Percentiles rank a stretch among this genome's conserved stretches.
Evolutionary conservation across 2,797 vertebrate genomes (phyloP).

Genomic region (Chaetodon trifasciatus): DNA sequence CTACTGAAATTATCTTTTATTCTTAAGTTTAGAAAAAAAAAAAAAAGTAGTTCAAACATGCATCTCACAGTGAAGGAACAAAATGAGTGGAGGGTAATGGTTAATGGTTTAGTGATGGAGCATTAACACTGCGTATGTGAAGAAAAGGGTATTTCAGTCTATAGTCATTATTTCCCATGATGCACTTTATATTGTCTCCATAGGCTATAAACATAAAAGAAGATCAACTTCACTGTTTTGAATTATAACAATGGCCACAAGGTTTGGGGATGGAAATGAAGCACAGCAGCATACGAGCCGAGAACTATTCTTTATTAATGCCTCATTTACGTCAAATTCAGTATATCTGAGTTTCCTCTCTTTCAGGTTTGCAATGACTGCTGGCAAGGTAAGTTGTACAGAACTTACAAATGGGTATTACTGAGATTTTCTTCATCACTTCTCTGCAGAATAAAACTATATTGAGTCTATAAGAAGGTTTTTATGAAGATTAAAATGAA

Average conservation of each 20-base stretch:
- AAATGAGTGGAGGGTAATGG: constrained; percentile 20
- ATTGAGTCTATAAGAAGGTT: constrained; percentile 61
- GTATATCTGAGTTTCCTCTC: constrained; percentile 39
- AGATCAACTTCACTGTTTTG: constrained; percentile 41
- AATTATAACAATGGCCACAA: constrained; percentile 47
- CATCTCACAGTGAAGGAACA: constrained; percentile 1
- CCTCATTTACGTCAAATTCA: constrained; percentile 60
- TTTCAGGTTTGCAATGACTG: constrained; percentile 46
- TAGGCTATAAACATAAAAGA: constrained; percentile 45
- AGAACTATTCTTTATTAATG: constrained; percentile 62
- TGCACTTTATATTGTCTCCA: constrained; percentile 40
- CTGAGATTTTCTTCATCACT: constrained; percentile 60
- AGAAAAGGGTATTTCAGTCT: constrained; percentile 16
- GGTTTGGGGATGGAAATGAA: constrained; percentile 59
- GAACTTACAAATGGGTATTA: constrained; percentile 59
- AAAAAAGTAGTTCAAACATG: not conserved
- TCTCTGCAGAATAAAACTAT: constrained; percentile 53
- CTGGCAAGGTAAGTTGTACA: constrained; percentile 59
- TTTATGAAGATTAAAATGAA: constrained; percentile 72
- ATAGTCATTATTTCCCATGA: constrained; percentile 47
- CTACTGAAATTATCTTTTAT: constrained; percentile 14
- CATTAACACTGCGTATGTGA: not conserved
- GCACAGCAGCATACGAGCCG: constrained; percentile 35
- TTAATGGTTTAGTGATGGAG: constrained; percentile 21
- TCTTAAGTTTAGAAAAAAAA: not conserved